Evolutionary conservation across 2,888 invertebrate genomes (phyloP), one percentile per base, ranked within the genome.

Genomic region (Hofmannophila pseudospretella): DNA sequence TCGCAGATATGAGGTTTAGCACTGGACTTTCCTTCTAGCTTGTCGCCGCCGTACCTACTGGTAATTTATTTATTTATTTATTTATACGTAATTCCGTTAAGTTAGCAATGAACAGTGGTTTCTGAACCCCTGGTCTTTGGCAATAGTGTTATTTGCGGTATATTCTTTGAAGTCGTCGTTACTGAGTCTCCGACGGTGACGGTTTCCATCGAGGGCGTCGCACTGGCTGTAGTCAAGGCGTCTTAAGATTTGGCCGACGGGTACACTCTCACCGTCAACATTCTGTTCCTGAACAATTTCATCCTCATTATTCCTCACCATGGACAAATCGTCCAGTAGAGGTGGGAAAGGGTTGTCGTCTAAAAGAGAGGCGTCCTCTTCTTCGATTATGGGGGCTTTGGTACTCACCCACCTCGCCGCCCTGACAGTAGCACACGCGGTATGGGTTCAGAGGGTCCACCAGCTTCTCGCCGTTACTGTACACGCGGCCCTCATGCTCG

Each of bases 361-460:
- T 10, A 77, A 71, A 7, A 64, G 42, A 7, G 61, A 55, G 2
- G 62, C 41, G 41, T 86, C 85, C 41, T 86, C 85, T 43, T 86
- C 85, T 46, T 85, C 81, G 4, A 81, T 54, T 1, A 74, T 54
- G 1, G 77, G 63, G 11, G 75, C 54, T 52, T 77, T 80, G 1
- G 70, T 73, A 12, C 61, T 67, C 3, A 57, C 58, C 91, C 52
- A 94, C 90, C 69, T 93, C 93, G 1, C 94, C 94, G 12, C 93
- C 93, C 75, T 92, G 90, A 73, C 94, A 94, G 77, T 93, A 93
- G 75, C 94, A 94, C 41, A 92, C 93, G 57, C 91, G 91, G 79
- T 94, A 94, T 14, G 94, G 94, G 50, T 91, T 91, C 49, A 89
- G 89, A 3, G 91, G 91, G 62, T 92, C 90, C 47, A 91, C 89